Evolutionary conservation across 1,140 invertebrate species (phyloP), one percentile per base, ranked within the genome.

Genomic region (Tribolium madens): DNA sequence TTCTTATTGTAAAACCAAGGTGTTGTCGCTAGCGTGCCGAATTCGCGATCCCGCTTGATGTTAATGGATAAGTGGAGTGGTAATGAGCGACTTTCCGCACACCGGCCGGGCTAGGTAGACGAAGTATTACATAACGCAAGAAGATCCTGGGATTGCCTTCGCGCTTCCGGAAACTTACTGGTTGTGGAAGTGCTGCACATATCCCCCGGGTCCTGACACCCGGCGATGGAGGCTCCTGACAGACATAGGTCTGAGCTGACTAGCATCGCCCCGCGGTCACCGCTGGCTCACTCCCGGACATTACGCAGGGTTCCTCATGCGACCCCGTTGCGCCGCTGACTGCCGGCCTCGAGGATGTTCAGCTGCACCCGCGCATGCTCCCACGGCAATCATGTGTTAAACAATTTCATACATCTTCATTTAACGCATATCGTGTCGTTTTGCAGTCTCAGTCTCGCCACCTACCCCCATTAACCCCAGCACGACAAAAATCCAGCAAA

Each of bases 151-250:
- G 10, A 9, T 12, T 33, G 26, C 21, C 17, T 15, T 53, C 2
- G 18, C 13, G 17, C 17, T 47, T 26, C 46, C 53, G 10, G 42
- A 64, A 76, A 85, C 83, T 85, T 84, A 85, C 84, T 85, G 84
- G 78, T 83, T 84, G 81, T 84, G 82, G 80, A 83, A 84, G 80
- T 85, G 84, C 75, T 85, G 85, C 73, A 84, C 83, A 77, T 84
- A 85, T 82, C 85, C 83, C 76, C 84, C 83, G 83, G 85, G 84
- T 81, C 82, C 84, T 81, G 82, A 85, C 73, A 85, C 84, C 84
- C 84, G 85, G 81, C 85, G 83, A 81, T 85, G 85, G 79, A 86
- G 83, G 81, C 85, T 86, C 82, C 84, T 84, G 83, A 86, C 83
- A 84, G 85, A 86, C 85, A 86, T 86, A 85, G 79, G 84, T 84